Evolutionary conservation across 2,888 invertebrate species (phyloP).

Genomic region (Tiliacea citrago): DNA sequence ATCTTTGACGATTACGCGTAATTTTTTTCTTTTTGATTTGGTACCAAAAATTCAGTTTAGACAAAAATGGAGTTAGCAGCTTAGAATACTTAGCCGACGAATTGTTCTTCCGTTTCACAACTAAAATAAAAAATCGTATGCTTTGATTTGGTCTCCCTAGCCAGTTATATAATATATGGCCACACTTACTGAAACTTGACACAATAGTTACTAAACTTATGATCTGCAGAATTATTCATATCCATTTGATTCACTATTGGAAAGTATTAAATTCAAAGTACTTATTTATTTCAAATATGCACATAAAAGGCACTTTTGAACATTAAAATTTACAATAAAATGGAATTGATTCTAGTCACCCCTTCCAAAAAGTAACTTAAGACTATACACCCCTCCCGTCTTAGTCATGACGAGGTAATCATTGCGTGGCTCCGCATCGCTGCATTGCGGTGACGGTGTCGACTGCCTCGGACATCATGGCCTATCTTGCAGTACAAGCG

Average conservation of each 20-base stretch:
- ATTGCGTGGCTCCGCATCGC: too few species aligned
- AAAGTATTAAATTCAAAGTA: neutral
- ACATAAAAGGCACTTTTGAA: too few species aligned
- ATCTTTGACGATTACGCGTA: neutral
- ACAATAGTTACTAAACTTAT: neutral
- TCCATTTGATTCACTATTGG: neutral
- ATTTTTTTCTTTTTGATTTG: slow-evolving; percentile 3
- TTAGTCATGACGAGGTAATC: neutral
- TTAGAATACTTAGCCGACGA: neutral
- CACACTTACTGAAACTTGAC: neutral
- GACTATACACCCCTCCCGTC: too few species aligned
- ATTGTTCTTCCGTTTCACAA: neutral
- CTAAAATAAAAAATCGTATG: neutral
- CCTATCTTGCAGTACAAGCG: too few species aligned
- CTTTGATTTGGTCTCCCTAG: neutral
- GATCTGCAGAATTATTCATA: neutral
- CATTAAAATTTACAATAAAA: too few species aligned
- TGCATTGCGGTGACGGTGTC: too few species aligned
- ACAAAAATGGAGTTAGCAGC: slow-evolving; percentile 3
- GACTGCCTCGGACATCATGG: too few species aligned
- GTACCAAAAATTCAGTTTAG: neutral
- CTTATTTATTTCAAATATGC: too few species aligned
- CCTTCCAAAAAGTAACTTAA: neutral
- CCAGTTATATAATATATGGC: neutral
- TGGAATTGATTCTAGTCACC: too few species aligned